These are phyloP conservation scores for Callinectes sapidus DNA, from an alignment of 2,888 invertebrate genomes.

Conservation along the genomic window DNA sequence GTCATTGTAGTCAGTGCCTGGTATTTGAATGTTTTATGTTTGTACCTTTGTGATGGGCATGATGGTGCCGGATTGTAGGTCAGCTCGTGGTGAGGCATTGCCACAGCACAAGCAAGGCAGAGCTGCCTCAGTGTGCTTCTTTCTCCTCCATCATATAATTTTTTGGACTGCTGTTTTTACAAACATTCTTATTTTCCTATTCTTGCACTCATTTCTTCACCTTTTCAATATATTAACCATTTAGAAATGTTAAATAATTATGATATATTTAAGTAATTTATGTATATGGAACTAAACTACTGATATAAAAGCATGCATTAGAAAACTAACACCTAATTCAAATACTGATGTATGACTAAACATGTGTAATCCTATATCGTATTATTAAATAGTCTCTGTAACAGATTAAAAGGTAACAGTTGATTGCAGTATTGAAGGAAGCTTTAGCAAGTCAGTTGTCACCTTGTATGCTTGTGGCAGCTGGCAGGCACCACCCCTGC, in stretches of 20 bases:
- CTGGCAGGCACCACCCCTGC: background rate
- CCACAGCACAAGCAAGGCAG: slow-evolving; percentile 9
- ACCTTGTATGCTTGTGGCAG: background rate
- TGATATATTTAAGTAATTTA: background rate
- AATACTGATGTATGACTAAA: background rate
- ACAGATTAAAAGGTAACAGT: background rate
- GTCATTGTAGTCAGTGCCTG: background rate
- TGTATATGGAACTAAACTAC: background rate
- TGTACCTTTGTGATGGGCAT: background rate
- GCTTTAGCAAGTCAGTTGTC: slow-evolving; percentile 16
- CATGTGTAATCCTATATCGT: background rate
- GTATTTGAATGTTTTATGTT: background rate
- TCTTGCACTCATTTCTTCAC: background rate
- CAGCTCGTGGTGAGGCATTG: background rate
- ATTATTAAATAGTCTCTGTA: background rate
- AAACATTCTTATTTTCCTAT: background rate
- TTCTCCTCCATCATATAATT: background rate
- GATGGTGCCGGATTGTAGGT: background rate
- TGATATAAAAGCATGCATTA: background rate
- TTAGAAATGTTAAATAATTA: background rate
- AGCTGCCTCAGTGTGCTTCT: background rate
- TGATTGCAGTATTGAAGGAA: background rate
- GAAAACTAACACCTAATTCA: background rate
- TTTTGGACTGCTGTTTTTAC: slow-evolving; percentile 1
- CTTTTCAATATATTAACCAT: background rate